Conservation (phyloP, 2,888 invertebrate species). For the Drosophila nr. perissopoda region DNA sequence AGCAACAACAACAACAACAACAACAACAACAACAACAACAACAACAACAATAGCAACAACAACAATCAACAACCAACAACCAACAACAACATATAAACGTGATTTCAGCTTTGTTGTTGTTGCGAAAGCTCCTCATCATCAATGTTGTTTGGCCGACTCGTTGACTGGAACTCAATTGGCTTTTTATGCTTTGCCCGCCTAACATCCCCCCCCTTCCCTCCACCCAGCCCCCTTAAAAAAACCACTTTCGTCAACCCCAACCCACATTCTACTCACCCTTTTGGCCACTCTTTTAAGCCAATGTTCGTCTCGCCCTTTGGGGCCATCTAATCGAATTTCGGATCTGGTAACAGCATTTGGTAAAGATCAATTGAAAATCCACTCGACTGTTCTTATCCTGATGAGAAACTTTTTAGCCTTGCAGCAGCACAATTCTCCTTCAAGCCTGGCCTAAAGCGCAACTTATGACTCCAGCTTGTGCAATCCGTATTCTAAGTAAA, state of each 20-base stretch:
- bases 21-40: slow-evolving; percentile 9
- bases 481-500: background rate
- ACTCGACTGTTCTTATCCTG: background rate
- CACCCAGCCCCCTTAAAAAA: background rate
- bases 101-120: slow-evolving; percentile 8
- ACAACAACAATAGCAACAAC: background rate
- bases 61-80: background rate
- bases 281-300: background rate
- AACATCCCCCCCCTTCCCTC: too few species aligned
- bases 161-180: slow-evolving; percentile 41
- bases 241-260: background rate
- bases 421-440: background rate
- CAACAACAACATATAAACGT: slow-evolving; percentile 18
- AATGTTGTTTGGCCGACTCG: slow-evolving; percentile 43
- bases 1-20: slow-evolving; percentile 7
- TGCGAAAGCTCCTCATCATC: slow-evolving; percentile 12
- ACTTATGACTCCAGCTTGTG: background rate
- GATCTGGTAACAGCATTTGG: slow-evolving; percentile 22
- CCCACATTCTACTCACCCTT: background rate
- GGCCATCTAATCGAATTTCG: slow-evolving; percentile 38
- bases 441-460: background rate
- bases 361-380: slow-evolving; percentile 35
- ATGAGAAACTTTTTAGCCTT: background rate
- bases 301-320: slow-evolving; percentile 26
- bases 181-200: slow-evolving; percentile 21